Percentiles rank a stretch among this genome's conserved stretches.
Conservation (phyloP, 2,888 invertebrate genomes). For the Ephialtes manifestator region DNA sequence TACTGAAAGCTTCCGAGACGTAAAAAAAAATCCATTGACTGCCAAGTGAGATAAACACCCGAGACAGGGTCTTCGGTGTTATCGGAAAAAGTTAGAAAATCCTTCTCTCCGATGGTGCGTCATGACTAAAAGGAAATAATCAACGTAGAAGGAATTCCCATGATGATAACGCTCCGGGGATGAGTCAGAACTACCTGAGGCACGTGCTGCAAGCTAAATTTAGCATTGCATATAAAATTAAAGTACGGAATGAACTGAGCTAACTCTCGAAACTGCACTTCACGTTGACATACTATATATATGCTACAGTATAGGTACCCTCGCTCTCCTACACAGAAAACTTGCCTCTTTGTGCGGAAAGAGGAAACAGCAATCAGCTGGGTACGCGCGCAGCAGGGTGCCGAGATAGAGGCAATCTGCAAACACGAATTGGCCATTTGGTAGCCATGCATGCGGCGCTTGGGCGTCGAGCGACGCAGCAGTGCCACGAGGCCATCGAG, state of each 20-base stretch:
- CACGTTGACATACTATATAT: conserved; percentile 5
- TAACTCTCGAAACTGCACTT: not conserved
- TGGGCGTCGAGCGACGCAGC: conserved; percentile 70
- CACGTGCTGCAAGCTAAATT: not conserved
- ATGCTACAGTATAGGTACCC: not conserved
- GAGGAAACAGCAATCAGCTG: conserved; percentile 83
- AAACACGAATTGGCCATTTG: conserved; percentile 86
- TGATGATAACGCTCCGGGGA: not conserved
- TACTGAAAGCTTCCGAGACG: conserved; percentile 13
- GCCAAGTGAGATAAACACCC: no score
- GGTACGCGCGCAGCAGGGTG: conserved; percentile 79
- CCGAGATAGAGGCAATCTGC: conserved; percentile 85
- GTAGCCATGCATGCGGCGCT: conserved; percentile 76
- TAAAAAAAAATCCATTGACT: no score
- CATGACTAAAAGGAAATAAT: conserved; percentile 25
- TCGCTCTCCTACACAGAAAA: conserved; percentile 25
- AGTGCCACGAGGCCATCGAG: conserved; percentile 65
- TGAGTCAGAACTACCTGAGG: not conserved
- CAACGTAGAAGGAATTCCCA: not conserved
- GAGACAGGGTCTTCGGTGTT: no score
- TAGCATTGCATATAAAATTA: not conserved
- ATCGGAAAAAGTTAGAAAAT: conserved; percentile 40
- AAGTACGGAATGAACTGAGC: conserved; percentile 1
- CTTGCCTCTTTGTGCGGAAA: conserved; percentile 75
- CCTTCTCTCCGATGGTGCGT: conserved; percentile 11